Percentiles rank a stretch among this genome's conserved stretches.
Evolutionary conservation across 2,113 vertebrate genomes (phyloP).

Genomic region (Xerus inauris): DNA sequence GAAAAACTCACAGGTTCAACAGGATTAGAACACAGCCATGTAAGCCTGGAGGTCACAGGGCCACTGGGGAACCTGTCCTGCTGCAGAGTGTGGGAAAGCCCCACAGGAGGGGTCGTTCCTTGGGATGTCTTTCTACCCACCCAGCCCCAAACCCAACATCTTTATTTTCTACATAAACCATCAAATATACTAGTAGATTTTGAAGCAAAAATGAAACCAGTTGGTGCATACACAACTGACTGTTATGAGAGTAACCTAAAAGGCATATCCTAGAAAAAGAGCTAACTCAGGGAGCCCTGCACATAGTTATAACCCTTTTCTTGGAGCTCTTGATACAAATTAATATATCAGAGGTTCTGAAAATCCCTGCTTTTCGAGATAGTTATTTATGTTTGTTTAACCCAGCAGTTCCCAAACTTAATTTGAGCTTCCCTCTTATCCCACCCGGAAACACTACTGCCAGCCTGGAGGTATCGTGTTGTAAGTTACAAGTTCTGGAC

Average conservation of each 20-base stretch:
- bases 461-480: background rate
- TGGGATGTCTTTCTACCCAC: background rate
- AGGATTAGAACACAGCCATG: background rate
- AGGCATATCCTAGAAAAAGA: background rate
- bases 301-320: background rate
- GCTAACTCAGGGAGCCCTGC: background rate
- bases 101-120: background rate
- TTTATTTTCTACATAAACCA: background rate
- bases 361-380: background rate
- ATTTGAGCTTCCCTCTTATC: background rate
- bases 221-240: background rate
- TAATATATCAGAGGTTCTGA: background rate
- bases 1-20: background rate
- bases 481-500: background rate
- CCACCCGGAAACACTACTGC: background rate
- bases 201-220: slow-evolving; percentile 24
- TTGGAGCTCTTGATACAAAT: background rate
- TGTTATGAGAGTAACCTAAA: background rate
- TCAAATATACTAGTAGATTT: background rate
- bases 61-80: background rate
- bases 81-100: background rate
- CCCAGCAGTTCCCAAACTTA: background rate
- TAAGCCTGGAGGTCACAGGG: rapidly evolving
- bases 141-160: background rate
- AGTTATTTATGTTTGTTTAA: background rate